Evolutionary conservation across 1,140 invertebrate species (phyloP), one percentile per base, ranked within the genome.

Genomic region (Mercenaria mercenaria): DNA sequence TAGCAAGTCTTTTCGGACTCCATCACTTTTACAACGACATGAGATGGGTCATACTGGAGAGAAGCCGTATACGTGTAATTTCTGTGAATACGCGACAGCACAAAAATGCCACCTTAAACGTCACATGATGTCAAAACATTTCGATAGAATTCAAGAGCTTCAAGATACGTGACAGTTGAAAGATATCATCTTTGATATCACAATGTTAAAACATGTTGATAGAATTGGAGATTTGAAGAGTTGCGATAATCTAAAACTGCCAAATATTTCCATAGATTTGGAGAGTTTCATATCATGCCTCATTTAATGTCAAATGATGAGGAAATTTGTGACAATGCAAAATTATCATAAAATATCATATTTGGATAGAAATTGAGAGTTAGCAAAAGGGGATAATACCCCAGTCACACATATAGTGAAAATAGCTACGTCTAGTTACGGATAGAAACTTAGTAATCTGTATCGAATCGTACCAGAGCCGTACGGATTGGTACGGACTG

Each of bases 111-210:
- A 91, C 39, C 37, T 88, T 61, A 80, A 92, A 61, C 56, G 84
- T 82, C 92, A 94, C 89, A 64, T 91, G 90, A 84, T 83, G 32
- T 89, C 82, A 39, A 92, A 93, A 39, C 89, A 81, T 1, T 76
- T 77, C 23, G 89, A 91, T 39, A 92, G 91, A 56, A 87, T 88
- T 20, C 86, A 79, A 50, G 37, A 59, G 0, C 92, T 89, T 84
- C 23, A 91, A 26, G 26, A 86, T 2, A 92, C 43, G 43, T 92
- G 89, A 88, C 74, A 8, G 89, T 83, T 67, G 47, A 72, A 11
- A 92, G 89, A 64, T n/a, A 67, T 6, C 69, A 29, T 29, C 59
- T 61, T 41, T 61, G 52, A 34, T 50, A 23, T 61, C 29, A 61
- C 59, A 1, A 3, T n/a, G 1, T 61, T 61, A 11, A 29, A 61